Evolutionary conservation across 2,797 vertebrate species (phyloP).

Genomic region (Anguilla megastoma): DNA sequence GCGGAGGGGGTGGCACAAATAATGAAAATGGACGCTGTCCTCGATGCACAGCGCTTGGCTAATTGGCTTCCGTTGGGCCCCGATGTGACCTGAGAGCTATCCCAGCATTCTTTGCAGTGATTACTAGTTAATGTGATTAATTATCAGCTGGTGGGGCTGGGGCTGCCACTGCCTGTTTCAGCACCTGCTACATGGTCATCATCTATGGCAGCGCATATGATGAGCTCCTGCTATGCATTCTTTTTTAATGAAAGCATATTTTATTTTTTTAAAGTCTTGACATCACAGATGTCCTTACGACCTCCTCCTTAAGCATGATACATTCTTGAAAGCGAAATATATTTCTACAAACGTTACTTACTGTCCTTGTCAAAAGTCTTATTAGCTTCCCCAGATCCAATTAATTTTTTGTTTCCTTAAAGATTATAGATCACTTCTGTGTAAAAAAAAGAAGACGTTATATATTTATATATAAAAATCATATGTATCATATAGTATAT

Average conservation of each 20-base stretch:
- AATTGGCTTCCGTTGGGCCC: background rate
- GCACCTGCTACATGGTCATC: slow-evolving; percentile 25
- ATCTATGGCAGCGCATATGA: background rate
- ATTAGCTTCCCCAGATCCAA: background rate
- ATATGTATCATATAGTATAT: too few relatives aligned
- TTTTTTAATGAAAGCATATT: background rate
- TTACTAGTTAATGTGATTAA: slow-evolving; percentile 41
- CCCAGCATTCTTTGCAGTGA: slow-evolving; percentile 36
- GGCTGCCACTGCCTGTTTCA: slow-evolving; percentile 17
- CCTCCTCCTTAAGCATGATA: background rate
- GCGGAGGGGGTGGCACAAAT: slow-evolving; percentile 46
- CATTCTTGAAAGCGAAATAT: background rate
- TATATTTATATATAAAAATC: too few relatives aligned
- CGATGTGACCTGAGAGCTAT: background rate
- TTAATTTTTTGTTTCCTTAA: background rate
- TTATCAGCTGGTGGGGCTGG: slow-evolving; percentile 21
- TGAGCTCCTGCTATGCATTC: background rate
- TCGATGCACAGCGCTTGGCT: background rate
- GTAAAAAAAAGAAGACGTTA: too few relatives aligned
- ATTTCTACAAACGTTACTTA: background rate
- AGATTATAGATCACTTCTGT: background rate
- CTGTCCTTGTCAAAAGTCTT: background rate
- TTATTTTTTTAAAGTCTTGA: background rate
- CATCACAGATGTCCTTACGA: background rate
- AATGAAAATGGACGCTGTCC: slow-evolving; percentile 31